Evolutionary conservation across 2,113 vertebrate species (phyloP).

Genomic region (western clawed frog (Xenopus tropicalis)): DNA sequence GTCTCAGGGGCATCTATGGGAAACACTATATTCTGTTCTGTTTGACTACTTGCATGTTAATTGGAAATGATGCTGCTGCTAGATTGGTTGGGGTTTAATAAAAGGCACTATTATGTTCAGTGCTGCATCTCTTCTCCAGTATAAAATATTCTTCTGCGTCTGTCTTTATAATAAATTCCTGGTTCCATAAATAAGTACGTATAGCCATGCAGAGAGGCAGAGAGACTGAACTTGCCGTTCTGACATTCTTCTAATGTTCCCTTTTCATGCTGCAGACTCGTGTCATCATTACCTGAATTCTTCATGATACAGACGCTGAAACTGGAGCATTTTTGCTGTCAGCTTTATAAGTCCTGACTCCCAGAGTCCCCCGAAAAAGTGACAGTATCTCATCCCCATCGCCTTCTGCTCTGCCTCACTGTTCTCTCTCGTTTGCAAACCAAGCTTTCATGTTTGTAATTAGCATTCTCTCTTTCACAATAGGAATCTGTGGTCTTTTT

Average conservation of each 20-base stretch:
- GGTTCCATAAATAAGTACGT: too few species aligned
- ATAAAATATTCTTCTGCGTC: too few species aligned
- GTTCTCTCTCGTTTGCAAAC: background rate
- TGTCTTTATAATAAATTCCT: too few species aligned
- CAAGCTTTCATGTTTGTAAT: conserved; percentile 33
- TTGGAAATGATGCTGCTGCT: too few species aligned
- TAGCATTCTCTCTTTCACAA: conserved; percentile 11
- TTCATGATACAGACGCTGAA: conserved; percentile 2
- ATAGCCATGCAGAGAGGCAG: too few species aligned
- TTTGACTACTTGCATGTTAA: too few species aligned
- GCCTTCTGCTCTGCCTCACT: background rate
- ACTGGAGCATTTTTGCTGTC: background rate
- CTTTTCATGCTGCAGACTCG: conserved; percentile 28
- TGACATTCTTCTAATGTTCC: conserved; percentile 24
- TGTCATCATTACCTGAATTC: conserved; percentile 25
- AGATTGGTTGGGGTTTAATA: too few species aligned
- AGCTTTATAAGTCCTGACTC: background rate
- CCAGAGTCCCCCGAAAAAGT: background rate
- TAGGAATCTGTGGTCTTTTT: conserved; percentile 3
- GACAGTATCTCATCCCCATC: background rate
- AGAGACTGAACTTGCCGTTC: background rate
- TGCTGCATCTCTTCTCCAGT: too few species aligned
- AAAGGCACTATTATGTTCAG: too few species aligned
- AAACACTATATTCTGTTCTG: too few species aligned
- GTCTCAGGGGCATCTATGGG: too few species aligned